Base-by-base conservation (phyloP, 2,888 invertebrate genomes). In the Cyclophora punctaria region DNA sequence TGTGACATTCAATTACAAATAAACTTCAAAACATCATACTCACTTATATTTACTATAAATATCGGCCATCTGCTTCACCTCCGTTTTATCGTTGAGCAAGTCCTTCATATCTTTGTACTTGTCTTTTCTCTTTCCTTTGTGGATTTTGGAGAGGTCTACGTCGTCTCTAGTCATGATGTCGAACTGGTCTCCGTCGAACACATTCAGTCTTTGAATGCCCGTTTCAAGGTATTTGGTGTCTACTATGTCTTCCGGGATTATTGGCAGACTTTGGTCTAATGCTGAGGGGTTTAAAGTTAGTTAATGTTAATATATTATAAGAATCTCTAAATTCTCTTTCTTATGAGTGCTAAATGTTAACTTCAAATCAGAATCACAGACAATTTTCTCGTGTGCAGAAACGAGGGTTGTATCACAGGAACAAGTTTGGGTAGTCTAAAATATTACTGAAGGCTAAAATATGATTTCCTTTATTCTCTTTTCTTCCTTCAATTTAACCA, bases 131-230 rank as follows among this genome's bases (percentile, higher is more conserved):
- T 92, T 92, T 37, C 92, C 92, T 2, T 76, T 66, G 62, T 89
- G 87, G n/a, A 89, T 79, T 51, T 71, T 73, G 3, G 65, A 62
- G 2, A 84, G 53, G 59, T 88, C 88, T 1, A 93, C 89, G 59
- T 90, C 83, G 47, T 92, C 90, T 7, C 90, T 69, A 51, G 90
- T 91, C 90, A 95, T 94, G 1, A 95, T 89, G 72, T 95, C 94
- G 76, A 94, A 95, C 69, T 94, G 90, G 71, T 95, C 94, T 81
- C 92, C 92, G 66, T 95, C 94, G 71, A 91, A 94, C 6, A 95
- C 88, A 75, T 94, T 95, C 46, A 90, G 83, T 46, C 93, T 81
- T 45, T 90, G 81, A 5, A 91, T 71, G 20, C 91, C 91, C 0
- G 90, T 91, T 58, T 90, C 85, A 1, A 86, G 63, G 74, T 78